These are phyloP conservation scores for Aurelia sp. DNA, from an alignment of 30 jellyfish, hydroid and myxozoan genomes.

Conservation along the genomic window DNA sequence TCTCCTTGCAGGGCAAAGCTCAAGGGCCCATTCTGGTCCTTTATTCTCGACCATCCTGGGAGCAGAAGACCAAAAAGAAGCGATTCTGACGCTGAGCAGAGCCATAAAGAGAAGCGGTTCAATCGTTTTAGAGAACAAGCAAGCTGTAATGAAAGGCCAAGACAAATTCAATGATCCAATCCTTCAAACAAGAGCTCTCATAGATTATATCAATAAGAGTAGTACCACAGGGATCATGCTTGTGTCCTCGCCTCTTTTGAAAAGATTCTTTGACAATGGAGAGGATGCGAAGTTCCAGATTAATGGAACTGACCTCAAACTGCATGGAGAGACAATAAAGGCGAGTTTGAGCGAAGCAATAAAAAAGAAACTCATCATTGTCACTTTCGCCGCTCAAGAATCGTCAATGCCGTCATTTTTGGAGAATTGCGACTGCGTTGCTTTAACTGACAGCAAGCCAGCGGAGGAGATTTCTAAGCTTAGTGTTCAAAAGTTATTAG, in stretches of 20 bases:
- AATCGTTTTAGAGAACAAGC: constrained; percentile 12
- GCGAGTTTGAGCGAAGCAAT: neutral
- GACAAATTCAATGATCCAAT: neutral
- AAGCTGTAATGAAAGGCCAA: neutral
- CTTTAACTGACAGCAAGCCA: constrained; percentile 7
- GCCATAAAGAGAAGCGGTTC: constrained; percentile 18
- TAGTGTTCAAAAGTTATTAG: neutral
- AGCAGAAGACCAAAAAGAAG: constrained; percentile 12
- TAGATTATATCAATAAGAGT: constrained; percentile 5
- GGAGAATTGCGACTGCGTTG: constrained; percentile 21
- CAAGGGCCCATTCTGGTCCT: too few species aligned
- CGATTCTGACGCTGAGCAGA: constrained; percentile 15
- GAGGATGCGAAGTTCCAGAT: constrained; percentile 9
- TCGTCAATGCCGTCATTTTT: neutral
- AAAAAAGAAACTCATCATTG: constrained; percentile 10
- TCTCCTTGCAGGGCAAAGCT: too few species aligned
- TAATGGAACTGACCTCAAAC: neutral
- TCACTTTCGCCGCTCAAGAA: constrained; percentile 15
- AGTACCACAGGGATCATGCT: constrained; percentile 36
- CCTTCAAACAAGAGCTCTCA: neutral
- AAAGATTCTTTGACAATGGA: neutral
- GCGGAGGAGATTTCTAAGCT: constrained; percentile 42
- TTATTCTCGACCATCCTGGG: constrained; percentile 41
- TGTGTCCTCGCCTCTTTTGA: constrained; percentile 28
- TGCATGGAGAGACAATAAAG: constrained; percentile 2